Conservation (phyloP, 2,797 vertebrate species). For the Anableps anableps region DNA sequence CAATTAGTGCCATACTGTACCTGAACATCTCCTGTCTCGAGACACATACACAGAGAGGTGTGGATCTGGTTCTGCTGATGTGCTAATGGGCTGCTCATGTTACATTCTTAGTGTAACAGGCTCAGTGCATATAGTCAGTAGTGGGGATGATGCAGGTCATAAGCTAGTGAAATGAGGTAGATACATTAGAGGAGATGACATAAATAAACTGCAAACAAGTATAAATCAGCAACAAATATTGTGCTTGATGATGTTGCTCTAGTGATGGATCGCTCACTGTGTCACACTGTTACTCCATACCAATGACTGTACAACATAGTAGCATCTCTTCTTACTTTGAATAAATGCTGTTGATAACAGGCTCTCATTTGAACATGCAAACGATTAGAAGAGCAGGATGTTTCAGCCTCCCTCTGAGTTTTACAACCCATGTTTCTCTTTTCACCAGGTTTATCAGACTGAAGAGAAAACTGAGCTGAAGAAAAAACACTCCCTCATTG, state of each 20-base stretch:
- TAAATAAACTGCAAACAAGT: constrained; percentile 1
- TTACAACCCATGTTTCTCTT: constrained; percentile 5
- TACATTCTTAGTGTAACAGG: background rate
- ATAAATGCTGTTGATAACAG: constrained; percentile 23
- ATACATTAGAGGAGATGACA: background rate
- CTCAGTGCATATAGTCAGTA: background rate
- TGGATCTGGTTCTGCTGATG: background rate
- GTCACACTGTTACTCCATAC: background rate
- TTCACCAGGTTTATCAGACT: constrained; percentile 48
- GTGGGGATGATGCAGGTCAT: background rate
- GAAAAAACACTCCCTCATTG: constrained; percentile 62
- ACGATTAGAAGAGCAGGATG: constrained; percentile 10
- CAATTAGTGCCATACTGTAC: background rate
- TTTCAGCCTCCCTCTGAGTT: background rate
- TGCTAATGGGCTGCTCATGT: background rate
- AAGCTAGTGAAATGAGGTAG: background rate
- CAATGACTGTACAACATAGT: background rate
- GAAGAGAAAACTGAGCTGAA: constrained; percentile 23
- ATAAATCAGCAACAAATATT: background rate
- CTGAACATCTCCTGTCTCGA: background rate
- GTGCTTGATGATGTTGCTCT: background rate
- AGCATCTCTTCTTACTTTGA: constrained; percentile 25
- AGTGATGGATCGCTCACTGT: background rate
- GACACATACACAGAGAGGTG: background rate
- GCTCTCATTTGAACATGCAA: constrained; percentile 43